Percentiles rank a stretch among this genome's conserved stretches.
Conservation (phyloP, 2,113 vertebrate genomes). For the Grammomys dolichurus region DNA sequence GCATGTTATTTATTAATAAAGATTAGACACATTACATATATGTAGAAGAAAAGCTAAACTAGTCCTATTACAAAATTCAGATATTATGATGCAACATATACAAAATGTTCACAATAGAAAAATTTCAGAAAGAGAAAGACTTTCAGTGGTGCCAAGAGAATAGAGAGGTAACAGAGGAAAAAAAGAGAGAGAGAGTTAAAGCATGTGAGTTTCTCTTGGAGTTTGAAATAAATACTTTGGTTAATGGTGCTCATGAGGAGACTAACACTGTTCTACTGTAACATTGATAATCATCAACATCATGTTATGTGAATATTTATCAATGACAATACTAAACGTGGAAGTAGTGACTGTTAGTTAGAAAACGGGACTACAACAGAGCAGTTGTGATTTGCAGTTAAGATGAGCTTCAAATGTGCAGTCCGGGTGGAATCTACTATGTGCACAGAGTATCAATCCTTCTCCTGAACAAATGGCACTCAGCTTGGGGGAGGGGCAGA, state of each 20-base stretch:
- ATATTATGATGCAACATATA: background rate
- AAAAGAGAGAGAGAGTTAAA: background rate
- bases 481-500: background rate
- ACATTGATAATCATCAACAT: background rate
- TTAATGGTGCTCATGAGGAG: too few species aligned
- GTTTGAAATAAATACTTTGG: background rate
- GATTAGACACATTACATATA: background rate
- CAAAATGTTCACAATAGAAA: background rate
- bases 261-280: background rate
- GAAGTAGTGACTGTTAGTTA: background rate
- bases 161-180: background rate
- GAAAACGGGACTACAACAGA: background rate
- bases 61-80: background rate
- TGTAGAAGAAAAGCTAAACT: background rate
- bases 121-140: background rate
- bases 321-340: background rate
- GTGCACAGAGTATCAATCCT: too few species aligned
- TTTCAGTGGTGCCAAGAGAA: background rate
- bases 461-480: background rate
- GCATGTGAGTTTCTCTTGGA: background rate
- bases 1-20: background rate
- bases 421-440: background rate
- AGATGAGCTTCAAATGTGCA: background rate
- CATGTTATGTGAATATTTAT: background rate
- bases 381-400: background rate